Evolutionary conservation across 2,797 vertebrate genomes (phyloP), one percentile per base, ranked within the genome.

Genomic region (Sandelia bainsii): DNA sequence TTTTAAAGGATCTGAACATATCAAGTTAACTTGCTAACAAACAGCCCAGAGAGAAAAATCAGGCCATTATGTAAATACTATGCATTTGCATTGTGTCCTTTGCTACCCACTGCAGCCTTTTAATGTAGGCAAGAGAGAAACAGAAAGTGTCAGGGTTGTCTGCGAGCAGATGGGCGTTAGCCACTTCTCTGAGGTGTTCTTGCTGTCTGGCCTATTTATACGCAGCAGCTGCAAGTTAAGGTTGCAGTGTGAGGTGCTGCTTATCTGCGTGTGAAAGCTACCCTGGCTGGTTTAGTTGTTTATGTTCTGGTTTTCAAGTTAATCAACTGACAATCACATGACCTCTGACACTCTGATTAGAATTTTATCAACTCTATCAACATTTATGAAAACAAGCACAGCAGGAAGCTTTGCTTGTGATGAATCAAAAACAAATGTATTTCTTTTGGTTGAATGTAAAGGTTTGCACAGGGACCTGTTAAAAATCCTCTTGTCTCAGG

Each of bases 41-140:
- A 13, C 44, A 71, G 58, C 25, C 44, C 46, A 63, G 53, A 56
- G 37, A 66, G 27, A 74, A 49, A 62, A 34, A 37, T 8, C 53
- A 48, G 37, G 12, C 42, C 69, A 8, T 56, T 71, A 91, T 93
- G 90, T 82, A 92, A 93, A 93, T 84, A 60, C 51, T 19, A 5
- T 48, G 23, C 16, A 92, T 94, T 94, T 93, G 91, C 91, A 93
- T 93, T 62, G 25, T 52, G 64, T 76, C 77, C 34, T 72, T 71
- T 58, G 57, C 53, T 27, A n/a, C 59, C 70, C 45, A 67, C 66
- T 56, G 75, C 77, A 70, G 77, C 68, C 66, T 80, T 25, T 72
- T 48, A 62, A 44, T 57, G 42, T 14, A 32, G 46, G 56, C 6
- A 3, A 62, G 69, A 59, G 59, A 53, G 75, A 75, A 80, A 81